Percentiles rank a stretch among this genome's conserved stretches.
These are phyloP conservation scores for Gavialis gangeticus DNA, from an alignment of 2,113 vertebrate genomes.

Conservation along the genomic window DNA sequence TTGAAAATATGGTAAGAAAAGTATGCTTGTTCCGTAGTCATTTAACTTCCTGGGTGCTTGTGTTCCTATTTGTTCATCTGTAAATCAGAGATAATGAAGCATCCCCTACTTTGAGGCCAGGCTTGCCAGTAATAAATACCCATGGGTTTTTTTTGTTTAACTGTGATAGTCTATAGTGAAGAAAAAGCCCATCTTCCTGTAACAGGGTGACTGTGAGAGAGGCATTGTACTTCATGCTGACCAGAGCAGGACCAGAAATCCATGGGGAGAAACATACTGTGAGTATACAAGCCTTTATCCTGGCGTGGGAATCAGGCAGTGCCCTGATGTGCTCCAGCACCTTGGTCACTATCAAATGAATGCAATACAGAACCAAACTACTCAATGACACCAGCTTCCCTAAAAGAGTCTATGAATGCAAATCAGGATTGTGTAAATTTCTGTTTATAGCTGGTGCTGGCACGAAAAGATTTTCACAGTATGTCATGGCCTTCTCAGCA, in stretches of 20 bases:
- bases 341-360: slow-evolving; percentile 20
- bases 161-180: background rate
- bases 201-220: background rate
- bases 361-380: slow-evolving; percentile 33
- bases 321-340: slow-evolving; percentile 7
- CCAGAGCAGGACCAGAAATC: background rate
- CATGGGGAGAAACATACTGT: slow-evolving; percentile 13
- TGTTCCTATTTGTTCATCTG: too few relatives aligned
- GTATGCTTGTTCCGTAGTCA: background rate
- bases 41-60: too few relatives aligned
- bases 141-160: background rate
- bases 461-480: slow-evolving; percentile 18
- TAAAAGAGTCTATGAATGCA: background rate
- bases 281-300: slow-evolving; percentile 28
- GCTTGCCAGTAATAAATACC: background rate
- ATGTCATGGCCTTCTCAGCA: slow-evolving; percentile 13
- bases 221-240: background rate
- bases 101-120: too few relatives aligned
- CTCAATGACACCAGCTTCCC: slow-evolving; percentile 57
- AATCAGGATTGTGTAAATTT: slow-evolving; percentile 47
- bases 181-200: background rate
- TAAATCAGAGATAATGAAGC: too few relatives aligned
- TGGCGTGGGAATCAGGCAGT: slow-evolving; percentile 46
- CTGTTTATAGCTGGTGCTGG: slow-evolving; percentile 58
- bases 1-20: background rate